Base-by-base conservation (phyloP, 2,888 invertebrate species). In the Cosmorhoe ocellata region DNA sequence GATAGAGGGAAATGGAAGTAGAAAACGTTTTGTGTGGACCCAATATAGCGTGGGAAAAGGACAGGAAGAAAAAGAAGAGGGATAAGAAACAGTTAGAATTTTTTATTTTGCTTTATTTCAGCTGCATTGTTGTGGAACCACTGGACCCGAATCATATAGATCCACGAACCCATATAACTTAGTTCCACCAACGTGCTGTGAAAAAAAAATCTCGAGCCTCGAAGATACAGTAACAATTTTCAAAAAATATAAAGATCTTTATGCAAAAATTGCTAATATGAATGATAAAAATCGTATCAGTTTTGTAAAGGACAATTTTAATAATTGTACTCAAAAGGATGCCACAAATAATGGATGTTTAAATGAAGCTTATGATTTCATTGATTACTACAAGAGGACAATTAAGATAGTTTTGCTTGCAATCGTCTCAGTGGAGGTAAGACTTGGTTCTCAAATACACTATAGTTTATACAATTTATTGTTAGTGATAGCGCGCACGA, bases 111-210 rank as follows among this genome's bases (percentile, higher is more conserved):
- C 5, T 27, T 22, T 39, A 18, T 47, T 47, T 40, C 33, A 47
- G 46, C 9, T 28, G 1, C 33, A 47, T 13, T 47, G 46, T 18
- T 47, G 46, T n/a, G 46, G 46, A 2, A 39, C 11, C 0, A 2
- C 2, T 1, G 39, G 39, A 1, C 27, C 33, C 1, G n/a, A n/a
- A 2, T 33, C 33, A 10, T 47, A 47, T 18, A 3, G 0, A 14
- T 14, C n/a, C 8, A 33, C 12, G 2, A 6, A 3, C n/a, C n/a
- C n/a, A n/a, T n/a, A n/a, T n/a, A n/a, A n/a, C n/a, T n/a, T n/a
- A 1, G 7, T 44, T 9, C 36, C 36, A 5, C 10, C 11, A n/a
- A 22, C 43, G 3, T 44, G 43, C 12, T 44, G 43, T 18, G 6
- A 11, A 5, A 10, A 44, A 28, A 30, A 28, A 30, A 0, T 18